A percentile compares a stretch with the other conserved stretches of the same genome.
phyloP scores from a whole-genome alignment of 1,140 invertebrate species.

The Eumeta japonica region DNA sequence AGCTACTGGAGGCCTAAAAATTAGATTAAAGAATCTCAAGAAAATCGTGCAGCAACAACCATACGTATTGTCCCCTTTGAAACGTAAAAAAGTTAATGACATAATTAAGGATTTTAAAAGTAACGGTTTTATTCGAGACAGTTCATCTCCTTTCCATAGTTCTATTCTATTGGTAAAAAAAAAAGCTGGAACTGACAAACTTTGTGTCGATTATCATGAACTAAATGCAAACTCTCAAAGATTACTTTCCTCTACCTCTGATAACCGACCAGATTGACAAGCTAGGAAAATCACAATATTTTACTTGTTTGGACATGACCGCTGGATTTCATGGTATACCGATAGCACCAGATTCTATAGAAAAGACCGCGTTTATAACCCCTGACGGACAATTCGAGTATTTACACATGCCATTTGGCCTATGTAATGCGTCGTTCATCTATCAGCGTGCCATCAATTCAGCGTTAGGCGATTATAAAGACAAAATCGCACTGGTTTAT shows the following conservation, averaged over 20 bases:
- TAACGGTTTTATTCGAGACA: slow-evolving; percentile 12
- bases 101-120: slow-evolving; percentile 10
- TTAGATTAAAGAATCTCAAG: slow-evolving; percentile 12
- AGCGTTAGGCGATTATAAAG: slow-evolving; percentile 20
- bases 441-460: slow-evolving; percentile 39
- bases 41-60: slow-evolving; percentile 20
- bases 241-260: slow-evolving; percentile 19
- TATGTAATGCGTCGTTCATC: slow-evolving; percentile 24
- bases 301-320: slow-evolving; percentile 36
- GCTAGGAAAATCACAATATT: slow-evolving; percentile 22
- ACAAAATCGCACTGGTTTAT: slow-evolving; percentile 10
- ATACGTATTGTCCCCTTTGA: slow-evolving; percentile 19
- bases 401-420: slow-evolving; percentile 25
- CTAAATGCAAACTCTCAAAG: slow-evolving; percentile 22
- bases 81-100: slow-evolving; percentile 11
- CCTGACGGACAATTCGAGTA: slow-evolving; percentile 26
- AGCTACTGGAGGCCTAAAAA: slow-evolving; percentile 13
- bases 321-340: slow-evolving; percentile 34
- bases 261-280: slow-evolving; percentile 39
- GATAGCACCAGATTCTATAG: slow-evolving; percentile 13
- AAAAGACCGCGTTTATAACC: slow-evolving; percentile 27
- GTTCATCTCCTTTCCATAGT: slow-evolving; percentile 15
- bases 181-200: slow-evolving; percentile 16
- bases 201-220: slow-evolving; percentile 23
- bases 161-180: slow-evolving; percentile 21